phyloP scores from a whole-genome alignment of 2,113 vertebrate genomes.

The Otus sunia region DNA sequence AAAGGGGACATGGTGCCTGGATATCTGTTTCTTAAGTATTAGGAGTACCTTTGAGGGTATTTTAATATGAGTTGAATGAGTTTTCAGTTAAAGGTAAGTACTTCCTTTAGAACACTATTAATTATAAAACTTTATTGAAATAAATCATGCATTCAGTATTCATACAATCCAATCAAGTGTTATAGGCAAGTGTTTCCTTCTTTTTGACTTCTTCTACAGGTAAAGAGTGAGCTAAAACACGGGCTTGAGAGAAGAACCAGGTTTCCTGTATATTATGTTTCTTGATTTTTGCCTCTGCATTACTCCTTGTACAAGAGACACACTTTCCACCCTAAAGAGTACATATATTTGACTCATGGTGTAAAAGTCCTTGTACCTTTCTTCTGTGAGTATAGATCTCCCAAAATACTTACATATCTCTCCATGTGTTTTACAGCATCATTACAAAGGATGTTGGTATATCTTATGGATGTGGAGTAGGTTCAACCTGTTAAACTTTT shows the following conservation, averaged over 20 bases:
- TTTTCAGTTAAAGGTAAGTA: not conserved
- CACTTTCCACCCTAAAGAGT: not conserved
- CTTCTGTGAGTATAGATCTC: not conserved
- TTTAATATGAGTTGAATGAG: not conserved
- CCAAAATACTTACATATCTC: not conserved
- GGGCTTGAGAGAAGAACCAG: not conserved
- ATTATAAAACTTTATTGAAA: not conserved
- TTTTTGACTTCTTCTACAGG: not conserved
- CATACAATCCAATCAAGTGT: not conserved
- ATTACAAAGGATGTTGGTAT: not conserved
- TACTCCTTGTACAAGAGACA: not conserved
- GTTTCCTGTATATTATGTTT: not conserved
- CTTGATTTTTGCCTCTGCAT: not conserved
- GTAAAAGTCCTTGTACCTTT: not conserved
- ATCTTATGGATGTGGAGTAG: not conserved
- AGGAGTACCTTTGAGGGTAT: not conserved
- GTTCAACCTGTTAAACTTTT: not conserved
- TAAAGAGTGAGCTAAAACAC: not conserved
- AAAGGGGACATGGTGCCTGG: not conserved
- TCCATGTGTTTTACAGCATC: accelerated
- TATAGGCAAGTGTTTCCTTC: not conserved
- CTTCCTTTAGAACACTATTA: not conserved
- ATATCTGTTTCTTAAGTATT: not conserved
- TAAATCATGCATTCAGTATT: not conserved
- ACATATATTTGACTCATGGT: not conserved